These are phyloP conservation scores for Acleris holmiana DNA, from an alignment of 2,888 invertebrate genomes.

Conservation along the genomic window DNA sequence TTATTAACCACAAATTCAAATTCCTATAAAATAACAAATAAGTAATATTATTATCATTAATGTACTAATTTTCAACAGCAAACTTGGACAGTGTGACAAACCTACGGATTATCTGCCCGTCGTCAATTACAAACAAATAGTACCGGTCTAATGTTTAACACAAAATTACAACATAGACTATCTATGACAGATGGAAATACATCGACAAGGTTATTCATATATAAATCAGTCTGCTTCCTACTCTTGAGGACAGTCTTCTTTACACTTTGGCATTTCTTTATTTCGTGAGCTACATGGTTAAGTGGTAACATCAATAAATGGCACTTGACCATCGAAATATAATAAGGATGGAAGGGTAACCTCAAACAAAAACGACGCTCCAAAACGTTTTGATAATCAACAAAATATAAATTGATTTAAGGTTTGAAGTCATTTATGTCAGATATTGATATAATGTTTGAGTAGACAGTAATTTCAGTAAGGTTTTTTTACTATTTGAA, in stretches of 20 bases:
- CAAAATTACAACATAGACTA: slow-evolving; percentile 77
- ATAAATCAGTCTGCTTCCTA: slow-evolving; percentile 15
- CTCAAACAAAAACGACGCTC: too few relatives aligned
- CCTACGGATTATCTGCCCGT: slow-evolving; percentile 40
- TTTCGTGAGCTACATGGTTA: slow-evolving; percentile 44
- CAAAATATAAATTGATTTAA: too few relatives aligned
- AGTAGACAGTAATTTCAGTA: too few relatives aligned
- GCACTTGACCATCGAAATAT: too few relatives aligned
- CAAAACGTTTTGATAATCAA: too few relatives aligned
- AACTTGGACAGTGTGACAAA: slow-evolving; percentile 41
- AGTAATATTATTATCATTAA: slow-evolving; percentile 34
- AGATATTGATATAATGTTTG: too few relatives aligned
- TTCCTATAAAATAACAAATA: slow-evolving; percentile 57
- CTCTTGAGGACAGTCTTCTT: slow-evolving; percentile 13
- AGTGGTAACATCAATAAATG: slow-evolving; percentile 63
- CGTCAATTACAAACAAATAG: slow-evolving; percentile 47
- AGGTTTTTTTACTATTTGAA: too few relatives aligned
- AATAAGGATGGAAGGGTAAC: too few relatives aligned
- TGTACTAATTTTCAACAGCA: slow-evolving; percentile 42
- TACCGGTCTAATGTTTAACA: slow-evolving; percentile 60
- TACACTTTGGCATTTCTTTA: slow-evolving; percentile 5
- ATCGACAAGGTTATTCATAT: slow-evolving; percentile 36
- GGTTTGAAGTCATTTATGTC: too few relatives aligned
- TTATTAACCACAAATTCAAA: slow-evolving; percentile 53
- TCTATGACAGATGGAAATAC: slow-evolving; percentile 69